phyloP scores from a whole-genome alignment of 2,888 invertebrate species.

The Phyllotreta striolata region DNA sequence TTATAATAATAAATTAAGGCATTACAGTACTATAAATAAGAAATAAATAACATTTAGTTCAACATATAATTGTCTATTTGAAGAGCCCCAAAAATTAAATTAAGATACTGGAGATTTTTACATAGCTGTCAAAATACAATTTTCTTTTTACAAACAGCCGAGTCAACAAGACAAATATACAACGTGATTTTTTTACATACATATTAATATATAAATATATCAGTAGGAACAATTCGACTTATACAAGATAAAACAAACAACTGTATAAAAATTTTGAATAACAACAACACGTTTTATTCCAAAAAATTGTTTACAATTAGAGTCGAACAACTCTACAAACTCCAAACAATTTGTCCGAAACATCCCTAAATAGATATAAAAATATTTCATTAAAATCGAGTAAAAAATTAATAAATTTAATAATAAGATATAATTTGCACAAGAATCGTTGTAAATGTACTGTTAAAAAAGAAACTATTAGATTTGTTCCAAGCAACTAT shows the following conservation, averaged over 20 bases:
- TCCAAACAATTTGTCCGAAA: too few species aligned
- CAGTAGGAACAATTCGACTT: constrained; percentile 23
- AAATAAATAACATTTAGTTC: constrained; percentile 38
- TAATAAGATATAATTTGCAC: too few species aligned
- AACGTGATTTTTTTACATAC: constrained; percentile 18
- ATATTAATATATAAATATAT: background rate
- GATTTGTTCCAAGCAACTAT: too few species aligned
- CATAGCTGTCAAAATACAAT: constrained; percentile 23
- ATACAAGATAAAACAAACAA: constrained; percentile 15
- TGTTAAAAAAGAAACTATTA: too few species aligned
- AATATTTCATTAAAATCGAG: too few species aligned
- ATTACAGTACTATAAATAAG: constrained; percentile 36
- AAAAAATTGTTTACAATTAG: too few species aligned
- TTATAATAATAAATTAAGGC: constrained; percentile 39
- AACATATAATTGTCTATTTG: constrained; percentile 32
- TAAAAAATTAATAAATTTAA: too few species aligned
- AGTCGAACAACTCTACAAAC: too few species aligned
- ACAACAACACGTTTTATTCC: too few species aligned
- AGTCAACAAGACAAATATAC: constrained; percentile 25
- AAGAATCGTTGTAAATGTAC: too few species aligned
- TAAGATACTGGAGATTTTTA: constrained; percentile 27
- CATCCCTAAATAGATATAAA: too few species aligned
- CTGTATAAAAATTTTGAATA: constrained; percentile 20
- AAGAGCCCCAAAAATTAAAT: constrained; percentile 14
- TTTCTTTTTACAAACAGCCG: constrained; percentile 16